A percentile compares a stretch with the other conserved stretches of the same genome.
These are phyloP conservation scores for Oreortyx pictus DNA, from an alignment of 2,797 vertebrate genomes.

Conservation along the genomic window DNA sequence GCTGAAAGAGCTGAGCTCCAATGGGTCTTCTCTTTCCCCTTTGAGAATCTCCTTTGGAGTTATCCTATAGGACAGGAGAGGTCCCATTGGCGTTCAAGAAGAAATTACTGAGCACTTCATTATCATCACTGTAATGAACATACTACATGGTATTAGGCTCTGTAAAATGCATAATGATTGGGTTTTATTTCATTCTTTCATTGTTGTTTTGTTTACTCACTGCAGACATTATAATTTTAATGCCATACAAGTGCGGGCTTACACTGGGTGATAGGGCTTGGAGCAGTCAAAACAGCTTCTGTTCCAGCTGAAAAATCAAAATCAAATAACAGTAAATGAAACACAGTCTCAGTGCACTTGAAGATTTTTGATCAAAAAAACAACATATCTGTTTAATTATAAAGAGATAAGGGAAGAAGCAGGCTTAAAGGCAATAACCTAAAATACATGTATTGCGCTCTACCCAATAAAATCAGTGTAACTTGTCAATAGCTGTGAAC, in stretches of 20 bases:
- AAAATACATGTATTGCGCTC: background rate
- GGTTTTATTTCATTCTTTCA: accelerated
- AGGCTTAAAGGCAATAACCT: background rate
- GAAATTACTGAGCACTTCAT: background rate
- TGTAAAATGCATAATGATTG: accelerated
- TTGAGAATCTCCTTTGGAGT: conserved; percentile 8
- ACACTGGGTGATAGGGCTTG: accelerated
- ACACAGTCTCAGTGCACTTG: background rate
- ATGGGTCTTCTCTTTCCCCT: background rate
- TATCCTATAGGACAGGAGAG: background rate
- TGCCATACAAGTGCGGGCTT: background rate
- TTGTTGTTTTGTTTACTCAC: background rate
- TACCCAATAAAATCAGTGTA: background rate
- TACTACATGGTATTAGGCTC: background rate
- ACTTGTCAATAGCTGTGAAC: too few species aligned
- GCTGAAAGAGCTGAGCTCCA: background rate
- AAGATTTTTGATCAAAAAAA: background rate
- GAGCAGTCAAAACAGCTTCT: background rate
- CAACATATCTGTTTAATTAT: background rate
- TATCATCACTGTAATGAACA: background rate
- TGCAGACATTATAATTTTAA: background rate
- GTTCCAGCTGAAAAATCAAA: background rate
- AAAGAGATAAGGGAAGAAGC: background rate
- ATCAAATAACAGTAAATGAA: background rate
- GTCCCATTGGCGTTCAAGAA: background rate